phyloP scores from a whole-genome alignment of 2,797 vertebrate species.

The Arremon brunneinucha region DNA sequence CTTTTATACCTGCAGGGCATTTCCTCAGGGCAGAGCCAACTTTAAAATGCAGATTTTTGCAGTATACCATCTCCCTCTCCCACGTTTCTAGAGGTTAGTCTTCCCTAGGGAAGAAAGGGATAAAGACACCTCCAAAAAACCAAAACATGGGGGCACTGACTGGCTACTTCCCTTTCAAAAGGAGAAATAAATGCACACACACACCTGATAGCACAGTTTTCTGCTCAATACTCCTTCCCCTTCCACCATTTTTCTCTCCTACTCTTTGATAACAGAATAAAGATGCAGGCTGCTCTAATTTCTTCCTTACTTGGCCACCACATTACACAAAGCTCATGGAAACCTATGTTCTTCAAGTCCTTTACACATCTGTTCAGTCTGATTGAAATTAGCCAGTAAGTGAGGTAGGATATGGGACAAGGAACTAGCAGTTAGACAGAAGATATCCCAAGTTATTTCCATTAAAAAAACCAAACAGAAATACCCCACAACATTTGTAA shows the following conservation, averaged over 20 bases:
- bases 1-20: slow-evolving; percentile 46
- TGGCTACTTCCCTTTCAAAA: not conserved
- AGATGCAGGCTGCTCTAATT: not conserved
- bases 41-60: slow-evolving; percentile 1
- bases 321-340: not conserved
- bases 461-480: not conserved
- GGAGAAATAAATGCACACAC: fast-evolving
- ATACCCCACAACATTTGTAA: not conserved
- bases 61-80: not conserved
- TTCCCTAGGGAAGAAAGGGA: not conserved
- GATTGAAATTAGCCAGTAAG: not conserved
- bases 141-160: not conserved
- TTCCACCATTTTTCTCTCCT: not conserved
- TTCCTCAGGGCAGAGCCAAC: slow-evolving; percentile 20
- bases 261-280: not conserved
- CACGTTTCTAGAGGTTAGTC: not conserved
- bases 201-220: not conserved
- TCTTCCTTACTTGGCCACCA: not conserved
- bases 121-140: not conserved
- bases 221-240: not conserved
- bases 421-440: not conserved
- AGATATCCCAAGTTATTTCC: not conserved
- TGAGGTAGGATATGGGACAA: not conserved
- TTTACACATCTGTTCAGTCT: not conserved
- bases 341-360: not conserved